Conservation (phyloP, 1,140 invertebrate genomes). For the Venturia canescens region DNA sequence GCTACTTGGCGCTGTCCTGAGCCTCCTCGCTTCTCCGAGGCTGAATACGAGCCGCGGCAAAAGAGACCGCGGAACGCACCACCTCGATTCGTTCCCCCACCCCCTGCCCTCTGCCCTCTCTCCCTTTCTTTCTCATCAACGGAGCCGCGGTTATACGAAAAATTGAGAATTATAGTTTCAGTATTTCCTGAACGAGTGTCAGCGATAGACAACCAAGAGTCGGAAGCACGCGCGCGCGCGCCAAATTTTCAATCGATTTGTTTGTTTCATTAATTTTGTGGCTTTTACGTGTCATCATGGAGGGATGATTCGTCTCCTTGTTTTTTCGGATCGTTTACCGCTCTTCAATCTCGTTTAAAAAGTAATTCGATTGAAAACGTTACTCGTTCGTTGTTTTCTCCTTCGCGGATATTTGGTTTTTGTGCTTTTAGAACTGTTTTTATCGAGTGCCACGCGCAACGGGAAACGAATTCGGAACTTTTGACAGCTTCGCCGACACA, state of each 20-base stretch:
- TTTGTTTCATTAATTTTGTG: neutral
- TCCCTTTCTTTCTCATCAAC: neutral
- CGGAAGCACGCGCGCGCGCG: slow-evolving; percentile 20
- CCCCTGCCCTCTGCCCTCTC: neutral
- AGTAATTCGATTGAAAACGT: too few species aligned
- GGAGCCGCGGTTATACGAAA: slow-evolving; percentile 64
- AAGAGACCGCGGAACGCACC: slow-evolving; percentile 21
- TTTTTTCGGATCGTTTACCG: neutral
- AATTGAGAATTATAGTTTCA: slow-evolving; percentile 75
- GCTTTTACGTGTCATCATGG: neutral
- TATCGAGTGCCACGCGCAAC: neutral
- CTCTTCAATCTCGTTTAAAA: neutral
- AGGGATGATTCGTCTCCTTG: neutral
- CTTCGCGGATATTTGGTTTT: neutral
- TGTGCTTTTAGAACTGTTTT: neutral
- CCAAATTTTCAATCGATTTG: neutral
- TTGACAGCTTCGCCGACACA: neutral
- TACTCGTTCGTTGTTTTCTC: too few species aligned
- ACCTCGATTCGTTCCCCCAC: neutral
- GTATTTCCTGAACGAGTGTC: slow-evolving; percentile 77
- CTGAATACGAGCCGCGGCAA: slow-evolving; percentile 7
- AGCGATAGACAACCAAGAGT: slow-evolving; percentile 72
- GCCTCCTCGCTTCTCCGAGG: too few species aligned
- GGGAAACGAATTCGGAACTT: neutral
- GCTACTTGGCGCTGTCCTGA: neutral